phyloP scores from a whole-genome alignment of 2,113 vertebrate species.

The Cyanoderma ruficeps region DNA sequence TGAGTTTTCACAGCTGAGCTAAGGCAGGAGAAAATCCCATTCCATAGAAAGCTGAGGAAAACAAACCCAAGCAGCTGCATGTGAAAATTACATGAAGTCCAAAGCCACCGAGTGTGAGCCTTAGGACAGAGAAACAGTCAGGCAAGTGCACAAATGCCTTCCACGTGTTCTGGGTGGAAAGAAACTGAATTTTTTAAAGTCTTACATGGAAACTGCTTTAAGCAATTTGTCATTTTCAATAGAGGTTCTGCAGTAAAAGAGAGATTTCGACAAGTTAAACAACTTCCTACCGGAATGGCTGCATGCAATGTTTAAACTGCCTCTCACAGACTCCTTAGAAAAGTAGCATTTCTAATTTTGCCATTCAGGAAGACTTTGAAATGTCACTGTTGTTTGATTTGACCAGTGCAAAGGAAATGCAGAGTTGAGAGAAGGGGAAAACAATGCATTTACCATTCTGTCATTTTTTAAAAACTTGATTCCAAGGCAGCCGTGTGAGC shows the following conservation, averaged over 20 bases:
- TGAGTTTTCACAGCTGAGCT: not conserved
- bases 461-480: not conserved
- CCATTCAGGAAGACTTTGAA: constrained; percentile 42
- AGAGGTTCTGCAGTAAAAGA: constrained; percentile 17
- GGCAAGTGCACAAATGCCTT: constrained; percentile 64
- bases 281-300: not conserved
- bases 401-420: constrained; percentile 3
- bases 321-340: not conserved
- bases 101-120: not conserved
- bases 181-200: constrained; percentile 56
- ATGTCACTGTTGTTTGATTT: constrained; percentile 27
- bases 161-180: constrained; percentile 55
- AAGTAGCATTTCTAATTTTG: constrained; percentile 5
- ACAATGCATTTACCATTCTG: not conserved
- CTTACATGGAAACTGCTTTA: constrained; percentile 63
- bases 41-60: not conserved
- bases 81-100: not conserved
- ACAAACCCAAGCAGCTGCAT: not conserved
- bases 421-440: not conserved
- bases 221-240: constrained; percentile 72
- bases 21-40: not conserved
- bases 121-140: constrained; percentile 51
- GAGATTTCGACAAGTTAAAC: constrained; percentile 42
- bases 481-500: not conserved
- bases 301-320: not conserved